phyloP scores from a whole-genome alignment of 1,140 invertebrate species.

The Drosophila malerkotliana region DNA sequence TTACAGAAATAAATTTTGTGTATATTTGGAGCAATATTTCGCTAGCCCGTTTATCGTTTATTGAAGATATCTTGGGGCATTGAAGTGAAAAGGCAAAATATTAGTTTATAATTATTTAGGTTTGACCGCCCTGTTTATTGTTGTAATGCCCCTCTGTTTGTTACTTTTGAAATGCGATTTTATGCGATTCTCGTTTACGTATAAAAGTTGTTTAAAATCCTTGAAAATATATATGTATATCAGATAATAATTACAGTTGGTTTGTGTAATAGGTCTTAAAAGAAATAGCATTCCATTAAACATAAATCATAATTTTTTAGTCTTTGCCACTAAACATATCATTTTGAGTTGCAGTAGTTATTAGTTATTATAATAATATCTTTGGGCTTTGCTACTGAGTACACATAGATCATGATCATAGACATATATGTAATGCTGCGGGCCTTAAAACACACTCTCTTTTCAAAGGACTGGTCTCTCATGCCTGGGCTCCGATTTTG shows the following conservation, averaged over 20 bases:
- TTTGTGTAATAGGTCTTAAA: conserved; percentile 67
- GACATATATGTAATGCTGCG: conserved; percentile 44
- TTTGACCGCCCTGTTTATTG: conserved; percentile 49
- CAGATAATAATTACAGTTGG: conserved; percentile 77
- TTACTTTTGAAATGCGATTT: conserved; percentile 41
- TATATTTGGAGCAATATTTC: conserved; percentile 51
- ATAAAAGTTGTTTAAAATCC: conserved; percentile 80
- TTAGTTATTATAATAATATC: conserved; percentile 66
- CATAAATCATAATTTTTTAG: conserved; percentile 68
- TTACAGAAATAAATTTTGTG: conserved; percentile 75
- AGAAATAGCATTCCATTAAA: conserved; percentile 44
- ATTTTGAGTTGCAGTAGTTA: conserved; percentile 49
- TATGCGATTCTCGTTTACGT: conserved; percentile 62
- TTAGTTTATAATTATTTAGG: conserved; percentile 38
- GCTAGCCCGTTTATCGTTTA: conserved; percentile 18
- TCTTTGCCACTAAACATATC: conserved; percentile 73
- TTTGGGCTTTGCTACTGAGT: conserved; percentile 74
- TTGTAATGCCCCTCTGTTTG: conserved; percentile 9
- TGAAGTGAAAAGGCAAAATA: conserved; percentile 31
- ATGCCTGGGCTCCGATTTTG: not conserved
- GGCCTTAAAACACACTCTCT: conserved; percentile 17
- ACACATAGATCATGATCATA: conserved; percentile 69
- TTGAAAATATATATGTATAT: conserved; percentile 68
- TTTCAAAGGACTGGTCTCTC: conserved; percentile 3
- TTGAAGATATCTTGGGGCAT: conserved; percentile 45